Conservation (phyloP, 2,797 vertebrate species). For the Prionace glauca region DNA sequence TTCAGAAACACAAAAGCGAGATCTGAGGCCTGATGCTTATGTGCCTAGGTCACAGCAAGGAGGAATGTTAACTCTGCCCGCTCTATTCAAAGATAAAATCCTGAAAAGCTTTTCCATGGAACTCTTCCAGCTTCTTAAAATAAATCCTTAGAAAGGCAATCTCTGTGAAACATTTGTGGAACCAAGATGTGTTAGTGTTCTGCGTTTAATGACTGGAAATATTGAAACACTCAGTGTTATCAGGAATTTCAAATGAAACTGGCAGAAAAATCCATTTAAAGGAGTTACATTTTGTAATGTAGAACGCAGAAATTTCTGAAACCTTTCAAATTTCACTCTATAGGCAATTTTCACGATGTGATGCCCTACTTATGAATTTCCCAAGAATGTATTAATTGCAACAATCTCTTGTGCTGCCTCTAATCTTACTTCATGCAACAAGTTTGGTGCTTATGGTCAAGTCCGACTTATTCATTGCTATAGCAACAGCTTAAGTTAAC, state of each 20-base stretch:
- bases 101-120: conserved; percentile 15
- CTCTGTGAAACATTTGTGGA: not conserved
- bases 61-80: not conserved
- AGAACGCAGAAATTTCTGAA: not conserved
- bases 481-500: conserved; percentile 5
- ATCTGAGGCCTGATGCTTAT: not conserved
- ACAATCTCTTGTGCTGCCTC: conserved; percentile 13
- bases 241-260: not conserved
- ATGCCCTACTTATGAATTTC: not conserved
- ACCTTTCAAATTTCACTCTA: not conserved
- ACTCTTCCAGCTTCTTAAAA: conserved; percentile 8
- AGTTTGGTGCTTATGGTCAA: not conserved
- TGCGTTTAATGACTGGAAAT: not conserved
- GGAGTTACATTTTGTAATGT: not conserved
- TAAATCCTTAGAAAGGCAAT: conserved; percentile 13
- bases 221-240: not conserved
- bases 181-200: not conserved
- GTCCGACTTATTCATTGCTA: not conserved
- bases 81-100: not conserved
- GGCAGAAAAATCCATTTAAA: not conserved
- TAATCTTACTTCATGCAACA: conserved; percentile 25
- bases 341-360: not conserved
- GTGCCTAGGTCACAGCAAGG: not conserved
- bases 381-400: not conserved
- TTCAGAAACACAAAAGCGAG: not conserved